Evolutionary conservation across 2,888 invertebrate species (phyloP), one percentile per base, ranked within the genome.

Genomic region (Chalcosyrphus nemorum): DNA sequence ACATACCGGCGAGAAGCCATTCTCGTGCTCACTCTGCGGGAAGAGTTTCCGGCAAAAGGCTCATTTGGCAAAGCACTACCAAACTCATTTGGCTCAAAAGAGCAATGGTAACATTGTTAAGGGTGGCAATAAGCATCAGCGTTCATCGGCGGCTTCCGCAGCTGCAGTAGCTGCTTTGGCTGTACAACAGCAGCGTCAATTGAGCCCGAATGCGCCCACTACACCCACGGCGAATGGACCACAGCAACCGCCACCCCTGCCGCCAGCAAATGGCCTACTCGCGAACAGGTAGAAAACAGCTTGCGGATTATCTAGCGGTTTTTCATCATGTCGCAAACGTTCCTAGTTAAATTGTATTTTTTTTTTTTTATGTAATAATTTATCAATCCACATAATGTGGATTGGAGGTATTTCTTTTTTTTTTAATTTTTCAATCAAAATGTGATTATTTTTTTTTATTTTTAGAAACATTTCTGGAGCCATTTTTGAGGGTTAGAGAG

Each of bases 1-100:
- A 24, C 99, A 99, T 90, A 99, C 99, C 0, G 99, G 98, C 0
- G 99, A 99, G 92, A 99, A 99, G 90, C 99, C 99, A 0, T 99
- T 99, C 92, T 94, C 96, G 35, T 99, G 99, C 91, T 95, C 96
- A 15, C 93, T 98, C 74, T 99, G 99, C 91, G 97, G 97, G 86
- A 98, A 97, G 91, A 96, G 96, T 89, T 97, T 97, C 92, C 94
- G 97, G 57, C 97, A 97, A 91, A 97, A 97, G 90, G 97, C 97
- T 0, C 97, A 97, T 89, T 93, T 97, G 88, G 97, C 97, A 80
- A 97, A 97, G 91, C 97, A 97, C 92, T 97, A 97, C 90, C 97
- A 97, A 93, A 97, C 97, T 82, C 97, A 97, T 91, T 95, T 97
- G 89, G 96, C 96, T 56, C 97, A 97, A 91, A 96, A 96, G 91